Conservation (phyloP, 2,113 vertebrate species). For the Cinclus mexicanus region DNA sequence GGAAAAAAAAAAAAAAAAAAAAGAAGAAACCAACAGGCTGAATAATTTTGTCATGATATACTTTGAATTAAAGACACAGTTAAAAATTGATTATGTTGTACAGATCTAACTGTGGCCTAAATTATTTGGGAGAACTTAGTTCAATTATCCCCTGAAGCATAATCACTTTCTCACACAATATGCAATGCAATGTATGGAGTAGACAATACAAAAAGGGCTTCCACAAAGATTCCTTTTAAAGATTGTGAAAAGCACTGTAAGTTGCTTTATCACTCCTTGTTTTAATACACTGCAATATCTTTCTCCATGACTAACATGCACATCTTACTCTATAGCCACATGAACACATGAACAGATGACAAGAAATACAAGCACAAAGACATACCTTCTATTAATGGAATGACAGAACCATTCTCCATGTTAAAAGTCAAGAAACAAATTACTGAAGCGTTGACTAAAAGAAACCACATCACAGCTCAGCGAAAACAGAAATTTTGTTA, state of each 20-base stretch:
- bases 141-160: neutral
- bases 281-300: neutral
- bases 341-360: neutral
- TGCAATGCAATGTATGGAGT: neutral
- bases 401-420: neutral
- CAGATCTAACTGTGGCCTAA: neutral
- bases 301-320: neutral
- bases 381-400: neutral
- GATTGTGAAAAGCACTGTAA: neutral
- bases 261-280: neutral
- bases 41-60: neutral
- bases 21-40: neutral
- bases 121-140: neutral
- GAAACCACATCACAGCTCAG: fast-evolving
- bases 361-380: neutral
- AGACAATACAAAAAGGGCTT: neutral
- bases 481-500: neutral
- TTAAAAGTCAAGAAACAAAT: neutral
- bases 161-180: neutral
- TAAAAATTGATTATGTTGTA: neutral
- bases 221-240: neutral
- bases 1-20: neutral
- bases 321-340: neutral
- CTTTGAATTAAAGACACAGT: neutral
- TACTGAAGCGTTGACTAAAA: neutral